Base-by-base conservation (phyloP, 2,113 vertebrate species). In the Triplophysa tibetana region DNA sequence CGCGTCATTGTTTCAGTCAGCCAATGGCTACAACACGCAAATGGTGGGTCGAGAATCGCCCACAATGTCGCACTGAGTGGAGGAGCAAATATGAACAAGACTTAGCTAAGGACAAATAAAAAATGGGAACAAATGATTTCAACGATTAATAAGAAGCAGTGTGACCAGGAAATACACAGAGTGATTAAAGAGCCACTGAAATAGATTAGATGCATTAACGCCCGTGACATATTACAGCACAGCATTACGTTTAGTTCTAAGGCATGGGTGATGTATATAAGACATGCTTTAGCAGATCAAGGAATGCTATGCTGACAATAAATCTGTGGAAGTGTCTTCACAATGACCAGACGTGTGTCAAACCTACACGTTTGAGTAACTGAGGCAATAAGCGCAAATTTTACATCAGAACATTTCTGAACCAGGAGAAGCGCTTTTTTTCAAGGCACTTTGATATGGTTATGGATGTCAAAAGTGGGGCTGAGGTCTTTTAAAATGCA, bases 1-100 rank as follows among this genome's bases (percentile, higher is more conserved):
- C 17, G 19, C 86, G 1, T 70, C 52, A 4, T 21, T 83, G 75
- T 80, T 89, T 7, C 90, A 89, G 86, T 83, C 90, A 0, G 87
- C 90, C 83, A 93, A 93, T n/a, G 92, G 92, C 81, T 93, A 92
- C 88, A 91, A 88, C 79, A 26, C 86, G 8, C 81, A 81, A 73
- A 80, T 88, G 81, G 80, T 83, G 50, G 88, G 89, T 84, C 84
- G 87, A 0, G 90, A 92, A 83, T 75, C 87, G 67, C 61, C 90
- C 86, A 80, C 69, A 19, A 17, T 41, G 10, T 79, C 75, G 4
- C 83, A 86, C 80, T 86, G 64, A 84, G 38, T 43, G 12, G 45
- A 45, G 61, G 67, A 8, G 64, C 41, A 17, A 38, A 21, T 33
- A 45, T 64, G 54, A 41, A 26, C 24, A 5, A 77, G 70, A 67